A percentile compares a stretch with the other conserved stretches of the same genome.
These are phyloP conservation scores for Eubasilissa regina DNA, from an alignment of 1,140 invertebrate genomes.

Conservation along the genomic window DNA sequence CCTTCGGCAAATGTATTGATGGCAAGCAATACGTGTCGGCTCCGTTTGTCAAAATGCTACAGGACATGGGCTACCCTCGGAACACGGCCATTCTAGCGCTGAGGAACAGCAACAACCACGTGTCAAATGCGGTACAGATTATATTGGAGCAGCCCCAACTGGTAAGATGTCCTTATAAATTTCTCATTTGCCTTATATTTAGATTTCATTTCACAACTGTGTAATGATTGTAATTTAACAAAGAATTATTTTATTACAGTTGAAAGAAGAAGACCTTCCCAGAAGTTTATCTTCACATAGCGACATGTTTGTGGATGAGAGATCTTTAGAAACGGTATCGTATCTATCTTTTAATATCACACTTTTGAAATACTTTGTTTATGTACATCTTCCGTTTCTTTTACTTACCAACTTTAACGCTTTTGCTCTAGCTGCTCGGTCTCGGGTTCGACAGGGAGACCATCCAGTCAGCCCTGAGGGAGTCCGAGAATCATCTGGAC, in stretches of 20 bases:
- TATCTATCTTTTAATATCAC: neutral
- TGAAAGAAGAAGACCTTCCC: conserved; percentile 56
- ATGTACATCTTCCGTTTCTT: neutral
- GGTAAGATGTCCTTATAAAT: conserved; percentile 58
- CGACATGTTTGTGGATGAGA: conserved; percentile 45
- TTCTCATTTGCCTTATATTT: neutral
- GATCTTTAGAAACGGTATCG: conserved; percentile 42
- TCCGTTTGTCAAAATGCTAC: conserved; percentile 72
- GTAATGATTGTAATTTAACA: too few species aligned
- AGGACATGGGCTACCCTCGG: conserved; percentile 79
- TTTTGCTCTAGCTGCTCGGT: conserved; percentile 67
- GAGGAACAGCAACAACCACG: conserved; percentile 78
- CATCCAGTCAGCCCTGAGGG: conserved; percentile 72
- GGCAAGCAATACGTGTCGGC: conserved; percentile 73
- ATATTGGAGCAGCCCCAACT: conserved; percentile 75
- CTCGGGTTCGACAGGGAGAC: conserved; percentile 76
- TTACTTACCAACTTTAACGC: too few species aligned
- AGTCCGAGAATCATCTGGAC: conserved; percentile 72
- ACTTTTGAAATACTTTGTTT: neutral
- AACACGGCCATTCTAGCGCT: conserved; percentile 74
- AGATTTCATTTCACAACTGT: neutral
- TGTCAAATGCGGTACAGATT: conserved; percentile 77
- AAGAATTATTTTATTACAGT: conserved; percentile 53
- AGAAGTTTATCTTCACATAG: conserved; percentile 44
- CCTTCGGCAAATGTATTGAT: conserved; percentile 68